Percentiles rank a stretch among this genome's conserved stretches.
Evolutionary conservation across 1,140 invertebrate genomes (phyloP).

Genomic region (Apis mellifera): DNA sequence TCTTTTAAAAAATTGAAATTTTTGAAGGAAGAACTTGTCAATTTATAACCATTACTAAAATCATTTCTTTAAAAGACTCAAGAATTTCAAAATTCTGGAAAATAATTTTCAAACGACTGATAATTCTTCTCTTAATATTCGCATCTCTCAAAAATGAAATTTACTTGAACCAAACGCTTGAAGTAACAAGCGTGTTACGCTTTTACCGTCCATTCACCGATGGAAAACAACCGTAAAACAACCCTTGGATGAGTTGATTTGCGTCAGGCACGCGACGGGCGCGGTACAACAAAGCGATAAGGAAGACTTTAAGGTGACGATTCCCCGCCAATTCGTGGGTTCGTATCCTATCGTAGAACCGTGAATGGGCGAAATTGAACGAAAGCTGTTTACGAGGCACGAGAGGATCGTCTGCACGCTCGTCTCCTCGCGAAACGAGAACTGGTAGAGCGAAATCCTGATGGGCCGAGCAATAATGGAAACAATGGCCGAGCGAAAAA

Average conservation of each 20-base stretch:
- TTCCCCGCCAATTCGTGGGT: conserved; percentile 62
- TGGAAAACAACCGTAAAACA: background rate
- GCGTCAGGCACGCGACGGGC: background rate
- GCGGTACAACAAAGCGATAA: conserved; percentile 43
- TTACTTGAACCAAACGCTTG: too few species aligned
- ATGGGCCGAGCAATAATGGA: conserved; percentile 70
- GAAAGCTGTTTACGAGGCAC: conserved; percentile 72
- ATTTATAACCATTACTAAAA: too few species aligned
- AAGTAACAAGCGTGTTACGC: background rate
- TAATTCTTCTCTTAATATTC: too few species aligned
- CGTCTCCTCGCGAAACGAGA: conserved; percentile 46
- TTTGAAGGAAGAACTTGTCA: too few species aligned
- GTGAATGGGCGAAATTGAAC: conserved; percentile 74
- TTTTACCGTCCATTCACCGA: background rate
- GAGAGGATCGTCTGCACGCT: conserved; percentile 60
- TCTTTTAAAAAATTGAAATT: background rate
- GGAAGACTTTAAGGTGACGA: conserved; percentile 53
- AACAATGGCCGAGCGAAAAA: conserved; percentile 80
- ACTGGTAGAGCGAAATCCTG: conserved; percentile 40
- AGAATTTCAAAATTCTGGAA: too few species aligned
- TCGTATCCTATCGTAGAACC: conserved; percentile 57
- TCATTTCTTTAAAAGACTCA: too few species aligned
- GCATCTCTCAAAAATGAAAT: too few species aligned
- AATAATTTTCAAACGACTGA: too few species aligned
- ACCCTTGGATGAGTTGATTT: conserved; percentile 1